These are phyloP conservation scores for Lanistes nyassanus DNA, from an alignment of 1,140 invertebrate species.

Conservation along the genomic window DNA sequence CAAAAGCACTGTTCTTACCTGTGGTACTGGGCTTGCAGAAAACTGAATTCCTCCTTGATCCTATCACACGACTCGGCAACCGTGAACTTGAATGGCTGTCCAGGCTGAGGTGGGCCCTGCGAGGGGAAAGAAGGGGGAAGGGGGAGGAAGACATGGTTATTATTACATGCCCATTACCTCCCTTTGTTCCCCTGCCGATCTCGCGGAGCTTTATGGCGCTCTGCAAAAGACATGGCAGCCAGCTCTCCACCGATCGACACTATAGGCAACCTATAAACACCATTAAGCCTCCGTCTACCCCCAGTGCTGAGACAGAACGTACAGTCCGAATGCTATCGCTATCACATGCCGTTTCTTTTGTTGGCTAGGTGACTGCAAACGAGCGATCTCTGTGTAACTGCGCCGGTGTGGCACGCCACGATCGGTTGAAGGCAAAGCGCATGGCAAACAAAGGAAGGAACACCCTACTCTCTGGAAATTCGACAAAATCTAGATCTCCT, in stretches of 20 bases:
- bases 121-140: constrained; percentile 23
- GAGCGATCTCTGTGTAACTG: no score
- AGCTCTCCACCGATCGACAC: neutral
- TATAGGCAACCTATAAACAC: neutral
- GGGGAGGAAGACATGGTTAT: constrained; percentile 16
- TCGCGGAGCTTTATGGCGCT: neutral
- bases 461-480: neutral
- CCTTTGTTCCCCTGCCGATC: constrained; percentile 11
- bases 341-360: constrained; percentile 4
- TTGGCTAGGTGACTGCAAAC: neutral
- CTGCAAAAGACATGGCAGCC: constrained; percentile 13
- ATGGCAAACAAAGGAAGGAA: constrained; percentile 17
- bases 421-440: neutral
- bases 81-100: constrained; percentile 94
- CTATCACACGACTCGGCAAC: constrained; percentile 95
- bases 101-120: constrained; percentile 74
- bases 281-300: neutral
- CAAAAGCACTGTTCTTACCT: constrained; percentile 78
- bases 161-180: constrained; percentile 22
- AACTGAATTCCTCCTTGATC: constrained; percentile 99
- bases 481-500: neutral
- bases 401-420: no score
- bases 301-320: neutral
- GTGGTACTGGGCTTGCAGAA: constrained; percentile 97
- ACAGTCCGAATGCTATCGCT: constrained; percentile 2